Evolutionary conservation across 2,888 invertebrate species (phyloP).

Genomic region (Stramonita haemastoma): DNA sequence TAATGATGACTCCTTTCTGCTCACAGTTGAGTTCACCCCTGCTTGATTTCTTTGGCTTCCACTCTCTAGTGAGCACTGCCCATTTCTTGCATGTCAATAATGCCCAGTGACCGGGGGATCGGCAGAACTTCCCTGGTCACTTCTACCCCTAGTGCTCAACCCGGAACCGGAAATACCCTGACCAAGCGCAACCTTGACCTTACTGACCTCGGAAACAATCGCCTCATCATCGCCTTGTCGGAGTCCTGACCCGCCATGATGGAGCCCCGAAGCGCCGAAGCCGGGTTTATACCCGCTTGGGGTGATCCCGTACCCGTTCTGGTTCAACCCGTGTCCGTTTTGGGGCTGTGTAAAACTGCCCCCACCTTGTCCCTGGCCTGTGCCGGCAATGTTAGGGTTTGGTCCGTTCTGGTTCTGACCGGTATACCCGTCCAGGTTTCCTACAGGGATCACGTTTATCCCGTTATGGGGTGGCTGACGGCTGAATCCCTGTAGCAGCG

Average conservation of each 20-base stretch:
- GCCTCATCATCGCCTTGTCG: neutral
- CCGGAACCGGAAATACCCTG: neutral
- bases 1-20: no score
- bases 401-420: no score
- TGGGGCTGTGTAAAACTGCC: neutral
- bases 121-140: no score
- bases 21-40: no score
- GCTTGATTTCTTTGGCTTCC: no score
- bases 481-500: neutral
- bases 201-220: no score
- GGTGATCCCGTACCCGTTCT: neutral
- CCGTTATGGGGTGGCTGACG: neutral
- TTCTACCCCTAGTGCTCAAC: no score
- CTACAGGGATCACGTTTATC: neutral
- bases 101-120: no score
- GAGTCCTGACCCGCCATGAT: neutral
- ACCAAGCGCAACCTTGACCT: no score
- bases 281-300: neutral
- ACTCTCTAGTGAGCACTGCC: neutral
- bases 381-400: neutral
- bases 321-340: neutral
- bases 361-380: neutral
- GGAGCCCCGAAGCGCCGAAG: neutral
- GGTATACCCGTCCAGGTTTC: neutral
- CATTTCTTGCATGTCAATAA: neutral